These are phyloP conservation scores for Theropithecus gelada DNA, from an alignment of 2,113 vertebrate genomes.

Conservation along the genomic window DNA sequence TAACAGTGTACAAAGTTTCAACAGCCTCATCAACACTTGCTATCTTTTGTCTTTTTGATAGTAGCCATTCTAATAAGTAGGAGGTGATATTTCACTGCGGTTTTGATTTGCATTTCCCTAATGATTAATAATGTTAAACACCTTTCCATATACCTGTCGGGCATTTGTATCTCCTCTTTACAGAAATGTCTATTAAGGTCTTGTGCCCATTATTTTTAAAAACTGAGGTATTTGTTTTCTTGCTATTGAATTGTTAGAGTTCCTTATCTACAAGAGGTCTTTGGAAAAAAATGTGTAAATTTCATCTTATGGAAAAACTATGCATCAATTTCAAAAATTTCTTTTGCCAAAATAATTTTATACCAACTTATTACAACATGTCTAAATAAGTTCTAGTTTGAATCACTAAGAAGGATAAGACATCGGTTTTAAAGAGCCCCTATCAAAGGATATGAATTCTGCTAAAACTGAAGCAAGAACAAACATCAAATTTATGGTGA, in stretches of 20 bases:
- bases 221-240: neutral
- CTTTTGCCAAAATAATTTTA: neutral
- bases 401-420: neutral
- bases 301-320: neutral
- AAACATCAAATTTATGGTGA: neutral
- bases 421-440: neutral
- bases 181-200: neutral
- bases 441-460: neutral
- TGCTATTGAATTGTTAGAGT: neutral
- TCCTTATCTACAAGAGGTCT: neutral
- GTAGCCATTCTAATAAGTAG: neutral
- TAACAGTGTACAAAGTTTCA: neutral
- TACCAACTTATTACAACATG: neutral
- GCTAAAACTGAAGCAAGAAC: neutral
- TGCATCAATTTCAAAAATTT: neutral
- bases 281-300: neutral
- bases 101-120: neutral
- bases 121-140: neutral
- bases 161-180: neutral
- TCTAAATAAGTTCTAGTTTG: neutral
- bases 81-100: neutral
- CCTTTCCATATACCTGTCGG: neutral
- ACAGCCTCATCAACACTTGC: neutral
- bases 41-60: neutral
- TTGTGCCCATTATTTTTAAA: neutral